These are phyloP conservation scores for Rhombomys opimus DNA, from an alignment of 2,113 vertebrate genomes.

Conservation along the genomic window DNA sequence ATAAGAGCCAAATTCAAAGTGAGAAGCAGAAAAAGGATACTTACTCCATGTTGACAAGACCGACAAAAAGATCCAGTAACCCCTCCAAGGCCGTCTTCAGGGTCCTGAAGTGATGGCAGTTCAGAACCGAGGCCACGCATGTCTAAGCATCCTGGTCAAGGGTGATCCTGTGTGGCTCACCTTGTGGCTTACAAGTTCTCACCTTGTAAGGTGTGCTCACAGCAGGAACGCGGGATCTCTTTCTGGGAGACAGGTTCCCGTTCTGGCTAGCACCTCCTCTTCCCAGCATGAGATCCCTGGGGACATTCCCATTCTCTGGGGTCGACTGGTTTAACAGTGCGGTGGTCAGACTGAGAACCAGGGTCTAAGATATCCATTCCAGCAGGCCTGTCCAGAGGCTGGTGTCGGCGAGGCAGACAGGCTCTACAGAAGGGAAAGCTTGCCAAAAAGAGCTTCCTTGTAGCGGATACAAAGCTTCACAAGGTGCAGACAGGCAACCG, in stretches of 20 bases:
- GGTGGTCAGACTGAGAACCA: background rate
- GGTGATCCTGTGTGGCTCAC: background rate
- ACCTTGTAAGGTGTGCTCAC: background rate
- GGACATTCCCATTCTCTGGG: background rate
- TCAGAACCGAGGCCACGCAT: background rate
- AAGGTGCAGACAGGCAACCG: background rate
- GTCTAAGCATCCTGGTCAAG: background rate
- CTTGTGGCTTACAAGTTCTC: no score
- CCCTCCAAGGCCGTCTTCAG: background rate
- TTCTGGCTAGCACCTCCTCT: background rate
- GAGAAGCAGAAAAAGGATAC: background rate
- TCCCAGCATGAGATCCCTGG: background rate
- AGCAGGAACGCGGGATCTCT: background rate
- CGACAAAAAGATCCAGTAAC: background rate
- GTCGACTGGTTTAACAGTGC: background rate
- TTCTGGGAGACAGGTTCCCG: no score
- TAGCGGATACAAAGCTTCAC: background rate
- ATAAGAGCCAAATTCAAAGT: background rate
- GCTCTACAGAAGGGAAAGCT: background rate
- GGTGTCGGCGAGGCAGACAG: background rate
- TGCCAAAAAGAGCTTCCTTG: background rate
- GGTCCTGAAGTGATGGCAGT: background rate
- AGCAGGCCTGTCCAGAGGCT: background rate
- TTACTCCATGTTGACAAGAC: background rate
- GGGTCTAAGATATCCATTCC: background rate